These are phyloP conservation scores for Heliconius melpomene DNA, from an alignment of 1,140 invertebrate genomes.

Conservation along the genomic window DNA sequence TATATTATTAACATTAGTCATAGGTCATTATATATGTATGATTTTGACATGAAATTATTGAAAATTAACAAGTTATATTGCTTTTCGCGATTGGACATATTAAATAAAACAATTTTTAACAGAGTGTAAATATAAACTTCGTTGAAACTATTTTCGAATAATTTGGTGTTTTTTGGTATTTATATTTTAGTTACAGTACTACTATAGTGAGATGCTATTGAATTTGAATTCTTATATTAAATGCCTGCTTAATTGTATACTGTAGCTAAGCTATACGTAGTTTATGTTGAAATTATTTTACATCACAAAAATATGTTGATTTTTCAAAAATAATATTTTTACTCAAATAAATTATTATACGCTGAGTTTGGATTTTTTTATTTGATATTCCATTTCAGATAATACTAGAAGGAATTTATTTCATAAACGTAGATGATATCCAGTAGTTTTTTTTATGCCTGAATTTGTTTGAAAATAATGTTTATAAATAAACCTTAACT, in stretches of 20 bases:
- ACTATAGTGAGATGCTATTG: background rate
- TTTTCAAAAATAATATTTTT: constrained; percentile 41
- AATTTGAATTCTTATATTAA: background rate
- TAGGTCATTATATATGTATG: no score
- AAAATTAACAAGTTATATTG: background rate
- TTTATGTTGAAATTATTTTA: constrained; percentile 22
- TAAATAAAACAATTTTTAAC: background rate
- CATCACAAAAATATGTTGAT: constrained; percentile 40
- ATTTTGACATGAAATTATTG: no score
- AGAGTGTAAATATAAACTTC: background rate
- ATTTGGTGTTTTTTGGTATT: background rate
- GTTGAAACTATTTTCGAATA: background rate
- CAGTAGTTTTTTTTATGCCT: no score
- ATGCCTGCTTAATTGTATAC: background rate
- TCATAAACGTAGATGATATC: no score
- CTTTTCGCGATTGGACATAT: background rate
- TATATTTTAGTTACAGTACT: background rate
- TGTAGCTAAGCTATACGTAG: background rate
- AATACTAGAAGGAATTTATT: no score
- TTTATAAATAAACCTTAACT: no score
- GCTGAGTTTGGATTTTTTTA: background rate
- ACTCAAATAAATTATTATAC: constrained; percentile 44
- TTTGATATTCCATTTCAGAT: background rate
- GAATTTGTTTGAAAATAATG: no score
- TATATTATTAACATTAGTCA: no score